Percentiles rank a stretch among this genome's conserved stretches.
Evolutionary conservation across 2,888 invertebrate genomes (phyloP).

Genomic region (Megastigmus dorsalis): DNA sequence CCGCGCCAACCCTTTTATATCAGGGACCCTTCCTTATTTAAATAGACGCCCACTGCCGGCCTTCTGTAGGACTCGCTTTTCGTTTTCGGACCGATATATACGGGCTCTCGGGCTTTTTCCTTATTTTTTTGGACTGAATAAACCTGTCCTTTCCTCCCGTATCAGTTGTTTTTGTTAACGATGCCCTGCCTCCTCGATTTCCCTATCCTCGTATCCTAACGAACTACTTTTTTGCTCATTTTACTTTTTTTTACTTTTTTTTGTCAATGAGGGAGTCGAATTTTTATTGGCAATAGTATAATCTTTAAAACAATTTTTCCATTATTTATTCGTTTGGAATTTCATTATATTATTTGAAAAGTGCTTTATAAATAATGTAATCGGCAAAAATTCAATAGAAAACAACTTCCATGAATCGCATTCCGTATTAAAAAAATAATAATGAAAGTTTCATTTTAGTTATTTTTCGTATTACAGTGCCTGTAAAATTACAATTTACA

Average conservation of each 20-base stretch:
- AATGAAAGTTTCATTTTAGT: too few species aligned
- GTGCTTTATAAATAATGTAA: too few species aligned
- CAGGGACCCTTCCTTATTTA: slow-evolving; percentile 66
- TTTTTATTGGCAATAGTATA: too few species aligned
- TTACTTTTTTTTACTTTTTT: background rate
- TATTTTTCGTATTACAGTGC: too few species aligned
- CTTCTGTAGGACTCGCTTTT: slow-evolving; percentile 7
- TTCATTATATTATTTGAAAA: too few species aligned
- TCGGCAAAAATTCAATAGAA: too few species aligned
- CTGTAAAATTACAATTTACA: too few species aligned
- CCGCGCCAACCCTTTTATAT: slow-evolving; percentile 68
- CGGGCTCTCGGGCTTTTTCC: slow-evolving; percentile 43
- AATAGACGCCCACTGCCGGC: slow-evolving; percentile 60
- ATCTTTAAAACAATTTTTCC: too few species aligned
- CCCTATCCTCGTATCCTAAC: too few species aligned
- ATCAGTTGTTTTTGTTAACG: slow-evolving; percentile 6
- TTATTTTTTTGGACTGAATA: slow-evolving; percentile 51
- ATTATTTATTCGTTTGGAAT: too few species aligned
- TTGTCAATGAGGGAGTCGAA: background rate
- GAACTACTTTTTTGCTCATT: background rate
- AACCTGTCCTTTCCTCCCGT: slow-evolving; percentile 37
- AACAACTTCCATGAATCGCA: too few species aligned
- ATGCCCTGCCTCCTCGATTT: background rate
- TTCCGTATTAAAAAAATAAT: too few species aligned
- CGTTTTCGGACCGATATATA: slow-evolving; percentile 38